Base-by-base conservation (phyloP, 2,888 invertebrate genomes). In the Dicyrtomina minuta region DNA sequence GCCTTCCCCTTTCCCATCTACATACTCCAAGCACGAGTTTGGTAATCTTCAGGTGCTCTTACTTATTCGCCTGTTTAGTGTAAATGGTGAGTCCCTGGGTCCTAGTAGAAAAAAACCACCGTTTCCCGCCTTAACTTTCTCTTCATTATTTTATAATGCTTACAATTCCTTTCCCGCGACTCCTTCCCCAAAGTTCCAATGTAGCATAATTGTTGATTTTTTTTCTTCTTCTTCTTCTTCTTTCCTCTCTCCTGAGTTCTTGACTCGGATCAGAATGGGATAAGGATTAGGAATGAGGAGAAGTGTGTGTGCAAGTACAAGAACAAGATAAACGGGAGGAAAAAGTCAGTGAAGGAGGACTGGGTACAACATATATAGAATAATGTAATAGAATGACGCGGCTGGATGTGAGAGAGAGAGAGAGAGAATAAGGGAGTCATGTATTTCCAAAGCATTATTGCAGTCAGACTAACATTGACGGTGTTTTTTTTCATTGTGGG, bases 361-460 rank as follows among this genome's bases (percentile, higher is more conserved):
- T 20, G 13, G 13, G 43, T 43, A 4, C 2, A 12, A n/a, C n/a
- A n/a, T n/a, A n/a, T n/a, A n/a, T n/a, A n/a, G n/a, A n/a, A n/a
- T n/a, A n/a, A n/a, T n/a, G 8, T n/a, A 8, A 8, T n/a, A n/a
- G 27, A 56, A 56, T 56, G 27, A 26, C 15, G 13, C 13, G 44
- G 5, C 26, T 26, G 10, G n/a, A 13, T 10, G 43, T 10, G 43
- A 41, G 43, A 41, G 43, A 41, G 43, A 41, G 43, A 41, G 43
- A 41, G 43, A 41, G 43, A 41, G 43, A 13, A 13, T 41, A n/a
- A n/a, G n/a, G n/a, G n/a, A n/a, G n/a, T n/a, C n/a, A n/a, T n/a
- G n/a, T 60, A 44, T 5, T 43, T 44, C 60, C 20, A 22, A 12
- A 46, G 46, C 15, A 61, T 61, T 61, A 46, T 46, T 61, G 17